Evolutionary conservation across 2,888 invertebrate species (phyloP), one percentile per base, ranked within the genome.

Genomic region (Hyalella azteca): DNA sequence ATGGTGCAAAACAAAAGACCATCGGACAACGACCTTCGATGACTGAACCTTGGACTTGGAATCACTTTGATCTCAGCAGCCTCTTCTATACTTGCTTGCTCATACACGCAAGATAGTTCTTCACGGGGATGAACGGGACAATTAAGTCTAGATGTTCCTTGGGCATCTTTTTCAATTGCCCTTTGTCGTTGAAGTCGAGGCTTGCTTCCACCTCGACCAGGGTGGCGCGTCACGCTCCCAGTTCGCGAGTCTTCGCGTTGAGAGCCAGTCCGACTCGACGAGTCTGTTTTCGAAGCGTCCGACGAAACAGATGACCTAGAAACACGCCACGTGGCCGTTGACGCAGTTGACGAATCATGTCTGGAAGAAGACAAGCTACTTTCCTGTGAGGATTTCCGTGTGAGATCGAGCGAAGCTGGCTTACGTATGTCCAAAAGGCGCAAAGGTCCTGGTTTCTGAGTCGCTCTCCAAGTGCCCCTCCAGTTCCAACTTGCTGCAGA

Each of bases 301-400:
- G 93, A 91, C 40, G 92, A 91, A 80, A 93, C 93, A 87, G 93
- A 95, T 73, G 95, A 95, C 78, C 95, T 90, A 13, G 95, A 95
- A 86, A 95, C 92, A 82, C 95, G 91, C 93, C 95, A 96, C 26
- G 96, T 96, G 86, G 94, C 94, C 39, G 95, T 95, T 1, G 95
- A 95, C 26, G 95, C 95, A 36, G 92, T 93, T 7, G 95, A 95
- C 19, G 95, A 96, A 88, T 96, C 96, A 88, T 96, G 96, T 78
- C 96, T 90, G 32, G 95, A 95, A 86, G 94, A 95, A 73, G 95
- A 95, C 85, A 96, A 89, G 88, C 95, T 96, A 5, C 96, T 96
- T 87, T 96, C 96, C 88, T 96, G 95, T 15, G 95, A 95, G 0
- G 95, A 94, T 89, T 96, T 96, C 78, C 95, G 90, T n/a, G 95